phyloP scores from a whole-genome alignment of 2,888 invertebrate species.

The Acleris laterana region DNA sequence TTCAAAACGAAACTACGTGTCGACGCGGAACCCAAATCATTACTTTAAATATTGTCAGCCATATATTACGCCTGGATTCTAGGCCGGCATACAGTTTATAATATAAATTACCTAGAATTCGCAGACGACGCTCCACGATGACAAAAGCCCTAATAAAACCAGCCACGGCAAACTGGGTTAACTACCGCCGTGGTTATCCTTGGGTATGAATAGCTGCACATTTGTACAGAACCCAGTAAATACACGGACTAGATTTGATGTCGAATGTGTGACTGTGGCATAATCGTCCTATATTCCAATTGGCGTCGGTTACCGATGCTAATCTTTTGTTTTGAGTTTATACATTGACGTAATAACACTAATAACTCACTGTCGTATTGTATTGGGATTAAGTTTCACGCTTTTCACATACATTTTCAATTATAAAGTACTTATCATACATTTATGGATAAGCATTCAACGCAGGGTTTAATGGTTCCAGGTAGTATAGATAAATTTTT shows the following conservation, averaged over 20 bases:
- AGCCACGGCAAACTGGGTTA: slow-evolving; percentile 25
- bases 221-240: slow-evolving; percentile 11
- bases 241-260: slow-evolving; percentile 13
- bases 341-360: too few relatives aligned
- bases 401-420: too few relatives aligned
- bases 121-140: slow-evolving; percentile 27
- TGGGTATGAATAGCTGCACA: slow-evolving; percentile 25
- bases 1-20: too few relatives aligned
- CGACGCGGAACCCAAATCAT: neutral
- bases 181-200: slow-evolving; percentile 30
- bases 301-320: too few relatives aligned
- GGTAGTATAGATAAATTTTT: too few relatives aligned
- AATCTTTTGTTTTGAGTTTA: too few relatives aligned
- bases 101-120: slow-evolving; percentile 36
- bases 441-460: too few relatives aligned
- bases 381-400: too few relatives aligned
- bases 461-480: too few relatives aligned
- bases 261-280: neutral
- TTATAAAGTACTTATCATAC: too few relatives aligned
- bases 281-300: neutral
- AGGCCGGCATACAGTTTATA: slow-evolving; percentile 32
- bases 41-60: slow-evolving; percentile 18
- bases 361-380: too few relatives aligned
- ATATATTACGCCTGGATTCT: slow-evolving; percentile 23
- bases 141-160: slow-evolving; percentile 34